These are phyloP conservation scores for Homarus gammarus DNA, from an alignment of 2,888 invertebrate genomes.

Conservation along the genomic window DNA sequence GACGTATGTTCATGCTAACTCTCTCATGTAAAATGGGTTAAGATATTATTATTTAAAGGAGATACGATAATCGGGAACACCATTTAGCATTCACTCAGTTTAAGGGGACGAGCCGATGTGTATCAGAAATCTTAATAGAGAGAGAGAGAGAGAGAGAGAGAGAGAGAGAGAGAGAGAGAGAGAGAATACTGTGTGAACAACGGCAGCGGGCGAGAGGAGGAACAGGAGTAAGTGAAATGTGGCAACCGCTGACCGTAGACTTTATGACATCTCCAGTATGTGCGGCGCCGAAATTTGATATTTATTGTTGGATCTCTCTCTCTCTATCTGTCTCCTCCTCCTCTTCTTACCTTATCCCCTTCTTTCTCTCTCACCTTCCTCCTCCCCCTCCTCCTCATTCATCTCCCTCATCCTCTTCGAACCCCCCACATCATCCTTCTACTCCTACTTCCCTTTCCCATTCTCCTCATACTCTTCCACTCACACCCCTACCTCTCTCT, in stretches of 20 bases:
- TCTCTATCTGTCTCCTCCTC: neutral
- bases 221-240: neutral
- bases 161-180: too few relatives aligned
- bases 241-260: neutral
- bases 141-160: neutral
- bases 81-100: too few relatives aligned
- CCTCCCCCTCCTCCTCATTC: neutral
- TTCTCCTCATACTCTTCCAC: neutral
- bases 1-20: too few relatives aligned
- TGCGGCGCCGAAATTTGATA: too few relatives aligned
- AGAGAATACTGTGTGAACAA: too few relatives aligned
- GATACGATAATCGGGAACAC: too few relatives aligned
- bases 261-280: neutral
- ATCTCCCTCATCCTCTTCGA: neutral
- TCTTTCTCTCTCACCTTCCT: neutral
- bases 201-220: neutral
- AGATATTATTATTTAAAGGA: too few relatives aligned
- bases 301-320: neutral
- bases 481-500: neutral
- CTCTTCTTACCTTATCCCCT: neutral
- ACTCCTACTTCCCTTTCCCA: neutral
- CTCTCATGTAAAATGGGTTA: too few relatives aligned
- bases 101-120: neutral
- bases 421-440: neutral
- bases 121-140: neutral